Evolutionary conservation across 2,888 invertebrate species (phyloP).

Genomic region (Hypselothyrea guttata): DNA sequence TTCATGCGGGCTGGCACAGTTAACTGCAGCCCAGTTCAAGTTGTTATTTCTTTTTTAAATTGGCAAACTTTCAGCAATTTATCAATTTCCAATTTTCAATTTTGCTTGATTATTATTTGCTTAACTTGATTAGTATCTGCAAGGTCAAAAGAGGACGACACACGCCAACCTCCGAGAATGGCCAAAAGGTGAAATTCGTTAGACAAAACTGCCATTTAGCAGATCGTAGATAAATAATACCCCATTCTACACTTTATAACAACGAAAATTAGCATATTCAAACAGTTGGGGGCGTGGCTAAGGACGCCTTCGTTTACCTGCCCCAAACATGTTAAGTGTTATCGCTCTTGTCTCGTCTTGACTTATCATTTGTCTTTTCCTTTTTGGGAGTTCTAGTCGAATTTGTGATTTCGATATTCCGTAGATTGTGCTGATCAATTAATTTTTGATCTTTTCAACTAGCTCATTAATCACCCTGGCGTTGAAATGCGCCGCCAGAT

Average conservation of each 20-base stretch:
- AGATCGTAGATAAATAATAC: conserved; percentile 20
- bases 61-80: conserved; percentile 52
- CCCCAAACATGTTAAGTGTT: conserved; percentile 47
- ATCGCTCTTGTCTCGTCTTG: conserved; percentile 48
- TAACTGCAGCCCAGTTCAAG: conserved; percentile 19
- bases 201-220: conserved; percentile 7
- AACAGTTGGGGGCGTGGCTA: conserved; percentile 25
- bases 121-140: background rate
- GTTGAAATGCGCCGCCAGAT: conserved; percentile 68
- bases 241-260: conserved; percentile 14
- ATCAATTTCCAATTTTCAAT: conserved; percentile 32
- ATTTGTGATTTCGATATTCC: conserved; percentile 2
- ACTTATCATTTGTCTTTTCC: conserved; percentile 21
- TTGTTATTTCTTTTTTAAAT: conserved; percentile 9
- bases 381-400: too few species aligned
- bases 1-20: conserved; percentile 48
- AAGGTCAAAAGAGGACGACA: conserved; percentile 53
- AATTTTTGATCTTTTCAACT: conserved; percentile 38
- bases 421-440: conserved; percentile 52
- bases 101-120: background rate
- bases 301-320: conserved; percentile 22
- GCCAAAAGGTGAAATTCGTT: conserved; percentile 31
- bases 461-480: conserved; percentile 76
- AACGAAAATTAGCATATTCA: conserved; percentile 42
- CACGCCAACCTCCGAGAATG: conserved; percentile 13